Evolutionary conservation across 2,113 vertebrate species (phyloP).

Genomic region (Trematocara macrostoma): DNA sequence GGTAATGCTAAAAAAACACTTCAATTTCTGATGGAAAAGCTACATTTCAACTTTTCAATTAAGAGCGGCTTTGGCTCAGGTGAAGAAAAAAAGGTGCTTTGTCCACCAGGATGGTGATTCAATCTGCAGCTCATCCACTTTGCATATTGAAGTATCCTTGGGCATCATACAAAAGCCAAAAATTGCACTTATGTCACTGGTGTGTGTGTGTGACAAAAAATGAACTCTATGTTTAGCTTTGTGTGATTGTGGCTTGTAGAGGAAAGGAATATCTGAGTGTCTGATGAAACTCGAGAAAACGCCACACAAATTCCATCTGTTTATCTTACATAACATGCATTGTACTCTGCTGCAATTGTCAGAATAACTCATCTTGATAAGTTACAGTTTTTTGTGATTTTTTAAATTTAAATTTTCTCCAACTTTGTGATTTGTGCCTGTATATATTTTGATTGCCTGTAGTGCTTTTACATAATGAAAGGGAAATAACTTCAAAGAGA

Average conservation of each 20-base stretch:
- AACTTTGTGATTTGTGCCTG: slow-evolving; percentile 35
- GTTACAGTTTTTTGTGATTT: slow-evolving; percentile 5
- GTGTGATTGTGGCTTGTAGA: background rate
- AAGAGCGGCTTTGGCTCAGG: background rate
- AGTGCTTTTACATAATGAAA: slow-evolving; percentile 61
- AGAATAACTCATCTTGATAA: slow-evolving; percentile 22
- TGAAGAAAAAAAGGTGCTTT: background rate
- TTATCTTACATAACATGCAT: background rate
- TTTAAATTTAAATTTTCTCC: slow-evolving; percentile 14
- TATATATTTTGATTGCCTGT: slow-evolving; percentile 39
- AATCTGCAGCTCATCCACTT: background rate
- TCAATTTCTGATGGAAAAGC: background rate
- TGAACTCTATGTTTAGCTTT: background rate
- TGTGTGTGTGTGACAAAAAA: background rate
- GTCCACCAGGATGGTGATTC: background rate
- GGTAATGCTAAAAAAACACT: background rate
- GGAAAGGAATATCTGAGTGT: background rate
- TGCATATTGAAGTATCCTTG: background rate
- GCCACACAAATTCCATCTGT: background rate
- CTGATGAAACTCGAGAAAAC: background rate
- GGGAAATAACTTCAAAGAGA: slow-evolving; percentile 66
- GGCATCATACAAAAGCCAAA: background rate
- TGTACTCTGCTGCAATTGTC: background rate
- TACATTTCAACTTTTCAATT: background rate
- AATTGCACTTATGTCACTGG: background rate